phyloP scores from a whole-genome alignment of 2,888 invertebrate genomes.

The Epirrita christyi region DNA sequence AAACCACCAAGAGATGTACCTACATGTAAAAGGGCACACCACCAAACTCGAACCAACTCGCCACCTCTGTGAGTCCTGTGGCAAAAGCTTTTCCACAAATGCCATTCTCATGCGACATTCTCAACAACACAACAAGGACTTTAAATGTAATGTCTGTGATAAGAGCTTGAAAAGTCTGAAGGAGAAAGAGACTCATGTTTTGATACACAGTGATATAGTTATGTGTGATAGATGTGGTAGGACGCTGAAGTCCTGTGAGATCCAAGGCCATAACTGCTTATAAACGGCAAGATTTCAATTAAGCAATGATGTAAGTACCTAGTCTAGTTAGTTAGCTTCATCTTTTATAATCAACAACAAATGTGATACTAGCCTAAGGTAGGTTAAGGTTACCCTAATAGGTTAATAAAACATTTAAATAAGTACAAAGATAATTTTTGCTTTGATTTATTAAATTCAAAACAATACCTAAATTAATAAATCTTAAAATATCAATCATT shows the following conservation, averaged over 20 bases:
- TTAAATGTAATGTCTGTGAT: conserved; percentile 58
- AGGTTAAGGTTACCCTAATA: neutral
- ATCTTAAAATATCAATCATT: conserved; percentile 35
- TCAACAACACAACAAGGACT: conserved; percentile 49
- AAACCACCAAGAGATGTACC: conserved; percentile 82
- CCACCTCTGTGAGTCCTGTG: conserved; percentile 77
- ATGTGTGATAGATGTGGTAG: conserved; percentile 77
- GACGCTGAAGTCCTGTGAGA: conserved; percentile 53
- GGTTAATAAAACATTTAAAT: neutral
- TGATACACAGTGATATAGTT: conserved; percentile 56
- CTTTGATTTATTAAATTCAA: conserved; percentile 32
- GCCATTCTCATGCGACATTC: conserved; percentile 64
- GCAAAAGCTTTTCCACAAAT: conserved; percentile 66
- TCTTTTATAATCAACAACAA: neutral
- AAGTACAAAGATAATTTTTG: conserved; percentile 3
- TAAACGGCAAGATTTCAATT: neutral
- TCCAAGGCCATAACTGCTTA: conserved; percentile 55
- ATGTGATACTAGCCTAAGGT: neutral
- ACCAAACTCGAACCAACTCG: conserved; percentile 49
- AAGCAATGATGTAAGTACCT: too few species aligned
- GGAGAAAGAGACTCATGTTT: conserved; percentile 53
- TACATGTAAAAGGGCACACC: conserved; percentile 84
- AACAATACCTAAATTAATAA: conserved; percentile 32
- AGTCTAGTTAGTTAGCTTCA: conserved; percentile 9
- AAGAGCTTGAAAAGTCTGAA: conserved; percentile 52